These are phyloP conservation scores for Tenebrio molitor DNA, from an alignment of 1,140 invertebrate species.

Conservation along the genomic window DNA sequence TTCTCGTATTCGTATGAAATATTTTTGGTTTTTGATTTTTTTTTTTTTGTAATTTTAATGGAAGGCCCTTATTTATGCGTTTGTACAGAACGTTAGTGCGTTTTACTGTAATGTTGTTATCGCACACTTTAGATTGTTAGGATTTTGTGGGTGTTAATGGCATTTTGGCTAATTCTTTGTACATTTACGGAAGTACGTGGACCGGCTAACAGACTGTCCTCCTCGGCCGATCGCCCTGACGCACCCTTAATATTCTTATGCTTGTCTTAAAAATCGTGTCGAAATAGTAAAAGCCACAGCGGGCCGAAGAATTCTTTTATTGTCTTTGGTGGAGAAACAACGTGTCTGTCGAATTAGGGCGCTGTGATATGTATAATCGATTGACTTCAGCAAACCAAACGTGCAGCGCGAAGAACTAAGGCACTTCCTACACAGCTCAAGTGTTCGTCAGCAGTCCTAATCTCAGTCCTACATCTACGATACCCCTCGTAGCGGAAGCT, in stretches of 20 bases:
- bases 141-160: too few species aligned
- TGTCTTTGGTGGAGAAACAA: constrained; percentile 1
- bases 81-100: too few species aligned
- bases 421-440: constrained; percentile 55
- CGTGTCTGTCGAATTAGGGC: not conserved
- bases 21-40: too few species aligned
- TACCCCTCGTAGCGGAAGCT: constrained; percentile 70
- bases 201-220: too few species aligned
- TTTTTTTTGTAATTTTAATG: too few species aligned
- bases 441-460: constrained; percentile 70
- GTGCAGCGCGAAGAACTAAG: constrained; percentile 19
- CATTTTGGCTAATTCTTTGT: too few species aligned
- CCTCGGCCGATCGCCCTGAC: constrained; percentile 13
- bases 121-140: too few species aligned
- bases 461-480: constrained; percentile 71
- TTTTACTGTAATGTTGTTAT: too few species aligned
- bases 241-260: constrained; percentile 8
- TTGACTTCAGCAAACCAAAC: constrained; percentile 18
- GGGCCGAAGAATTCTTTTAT: not conserved
- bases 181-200: too few species aligned
- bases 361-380: constrained; percentile 26
- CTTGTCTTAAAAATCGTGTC: not conserved
- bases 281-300: constrained; percentile 10
- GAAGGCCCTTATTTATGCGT: too few species aligned
- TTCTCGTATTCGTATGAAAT: too few species aligned